phyloP scores from a whole-genome alignment of 2,888 invertebrate species.

The Petrolisthes cinctipes region DNA sequence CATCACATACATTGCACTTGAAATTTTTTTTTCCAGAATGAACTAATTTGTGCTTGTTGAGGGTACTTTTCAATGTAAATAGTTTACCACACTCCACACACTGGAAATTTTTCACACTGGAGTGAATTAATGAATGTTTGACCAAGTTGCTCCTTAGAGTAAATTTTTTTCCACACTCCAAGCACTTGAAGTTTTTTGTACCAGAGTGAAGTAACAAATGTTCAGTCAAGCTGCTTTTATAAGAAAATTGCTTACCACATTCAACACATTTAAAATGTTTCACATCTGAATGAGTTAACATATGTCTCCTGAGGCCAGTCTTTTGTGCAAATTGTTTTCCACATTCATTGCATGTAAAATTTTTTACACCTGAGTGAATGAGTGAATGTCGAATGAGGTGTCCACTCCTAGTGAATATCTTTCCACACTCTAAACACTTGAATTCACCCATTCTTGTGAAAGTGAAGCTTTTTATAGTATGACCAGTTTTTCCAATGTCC shows the following conservation, averaged over 20 bases:
- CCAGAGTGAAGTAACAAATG: background rate
- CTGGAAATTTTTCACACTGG: background rate
- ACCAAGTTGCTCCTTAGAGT: background rate
- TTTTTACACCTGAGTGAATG: background rate
- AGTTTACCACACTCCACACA: background rate
- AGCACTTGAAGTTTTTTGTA: background rate
- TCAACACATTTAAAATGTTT: background rate
- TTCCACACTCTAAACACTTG: background rate
- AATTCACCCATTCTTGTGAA: too few relatives aligned
- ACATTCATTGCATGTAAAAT: background rate
- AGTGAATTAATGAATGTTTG: background rate
- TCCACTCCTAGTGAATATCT: background rate
- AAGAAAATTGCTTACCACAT: background rate
- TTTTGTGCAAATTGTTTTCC: background rate
- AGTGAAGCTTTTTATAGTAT: too few relatives aligned
- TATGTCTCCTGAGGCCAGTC: background rate
- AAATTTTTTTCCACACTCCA: too few relatives aligned
- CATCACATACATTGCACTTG: too few relatives aligned
- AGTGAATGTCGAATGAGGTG: background rate
- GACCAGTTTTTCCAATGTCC: too few relatives aligned
- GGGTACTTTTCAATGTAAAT: too few relatives aligned
- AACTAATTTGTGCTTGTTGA: background rate
- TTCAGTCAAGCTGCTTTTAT: background rate
- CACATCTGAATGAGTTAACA: background rate
- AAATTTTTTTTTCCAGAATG: background rate